A percentile compares a stretch with the other conserved stretches of the same genome.
phyloP scores from a whole-genome alignment of 1,140 invertebrate genomes.

The Pectinophora gossypiella region DNA sequence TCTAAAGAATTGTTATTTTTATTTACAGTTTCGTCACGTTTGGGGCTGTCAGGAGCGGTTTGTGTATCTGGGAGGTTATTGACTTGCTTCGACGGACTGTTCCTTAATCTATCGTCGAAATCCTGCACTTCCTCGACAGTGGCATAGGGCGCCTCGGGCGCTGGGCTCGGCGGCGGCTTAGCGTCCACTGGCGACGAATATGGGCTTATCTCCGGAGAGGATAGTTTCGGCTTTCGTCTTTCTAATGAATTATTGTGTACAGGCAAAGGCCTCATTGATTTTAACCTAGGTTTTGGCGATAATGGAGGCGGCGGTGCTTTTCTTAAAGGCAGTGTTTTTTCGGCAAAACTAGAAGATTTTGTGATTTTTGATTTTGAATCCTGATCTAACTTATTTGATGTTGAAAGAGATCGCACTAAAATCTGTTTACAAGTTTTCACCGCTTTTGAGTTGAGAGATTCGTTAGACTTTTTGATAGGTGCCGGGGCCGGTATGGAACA shows the following conservation, averaged over 20 bases:
- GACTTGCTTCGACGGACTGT: conserved; percentile 43
- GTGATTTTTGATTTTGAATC: conserved; percentile 55
- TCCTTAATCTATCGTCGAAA: conserved; percentile 56
- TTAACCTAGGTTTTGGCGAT: conserved; percentile 71
- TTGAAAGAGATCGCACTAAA: conserved; percentile 68
- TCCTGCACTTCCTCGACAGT: conserved; percentile 58
- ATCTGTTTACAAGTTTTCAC: conserved; percentile 72
- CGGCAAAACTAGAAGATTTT: conserved; percentile 72
- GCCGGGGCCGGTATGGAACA: conserved; percentile 50
- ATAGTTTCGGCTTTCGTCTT: conserved; percentile 38
- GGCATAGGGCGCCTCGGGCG: conserved; percentile 55
- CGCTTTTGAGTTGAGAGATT: conserved; percentile 64
- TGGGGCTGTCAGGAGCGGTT: conserved; percentile 21
- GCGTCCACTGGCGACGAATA: conserved; percentile 64
- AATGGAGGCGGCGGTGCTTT: conserved; percentile 72
- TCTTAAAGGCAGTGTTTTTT: conserved; percentile 67
- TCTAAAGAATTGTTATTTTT: conserved; percentile 58
- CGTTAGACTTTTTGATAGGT: conserved; percentile 56
- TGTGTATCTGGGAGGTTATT: conserved; percentile 31
- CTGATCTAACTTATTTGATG: conserved; percentile 66
- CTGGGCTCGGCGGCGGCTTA: conserved; percentile 36
- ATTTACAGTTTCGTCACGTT: conserved; percentile 36
- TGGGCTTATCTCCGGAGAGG: conserved; percentile 54
- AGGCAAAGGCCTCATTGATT: conserved; percentile 64
- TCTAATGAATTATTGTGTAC: conserved; percentile 38